phyloP scores from a whole-genome alignment of 2,888 invertebrate species.

The Mylabris sibirica region DNA sequence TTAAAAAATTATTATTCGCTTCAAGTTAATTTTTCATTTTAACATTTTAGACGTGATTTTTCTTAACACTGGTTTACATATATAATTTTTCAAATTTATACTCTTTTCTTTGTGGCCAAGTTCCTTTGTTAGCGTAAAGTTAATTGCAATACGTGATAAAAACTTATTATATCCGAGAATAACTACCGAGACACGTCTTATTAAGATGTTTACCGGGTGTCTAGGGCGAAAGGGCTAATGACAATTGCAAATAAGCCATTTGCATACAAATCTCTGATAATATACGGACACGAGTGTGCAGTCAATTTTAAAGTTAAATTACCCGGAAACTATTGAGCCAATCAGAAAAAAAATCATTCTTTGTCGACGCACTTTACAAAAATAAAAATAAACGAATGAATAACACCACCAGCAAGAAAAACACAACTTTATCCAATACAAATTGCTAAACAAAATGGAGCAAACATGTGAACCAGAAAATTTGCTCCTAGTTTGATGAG shows the following conservation, averaged over 20 bases:
- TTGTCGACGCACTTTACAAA: neutral
- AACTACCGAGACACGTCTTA: neutral
- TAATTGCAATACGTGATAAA: constrained; percentile 1
- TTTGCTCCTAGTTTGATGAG: neutral
- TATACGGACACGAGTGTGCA: constrained; percentile 45
- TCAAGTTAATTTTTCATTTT: constrained; percentile 6
- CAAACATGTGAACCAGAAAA: constrained; percentile 1
- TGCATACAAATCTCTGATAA: constrained; percentile 55
- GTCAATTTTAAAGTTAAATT: constrained; percentile 50
- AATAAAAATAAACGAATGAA: neutral
- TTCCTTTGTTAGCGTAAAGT: neutral
- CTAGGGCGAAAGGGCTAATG: constrained; percentile 43
- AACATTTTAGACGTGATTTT: neutral
- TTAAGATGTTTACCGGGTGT: constrained; percentile 30
- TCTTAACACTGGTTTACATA: neutral
- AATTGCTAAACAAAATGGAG: neutral
- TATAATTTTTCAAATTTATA: neutral
- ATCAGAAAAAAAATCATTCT: constrained; percentile 25
- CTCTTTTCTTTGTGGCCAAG: neutral
- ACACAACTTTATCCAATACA: neutral
- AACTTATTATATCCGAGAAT: neutral
- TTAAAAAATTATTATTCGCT: neutral
- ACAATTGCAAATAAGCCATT: constrained; percentile 49
- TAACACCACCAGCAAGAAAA: neutral
- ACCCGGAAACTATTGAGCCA: constrained; percentile 48